Evolutionary conservation across 2,888 invertebrate genomes (phyloP).

Genomic region (Piscicola geometra): DNA sequence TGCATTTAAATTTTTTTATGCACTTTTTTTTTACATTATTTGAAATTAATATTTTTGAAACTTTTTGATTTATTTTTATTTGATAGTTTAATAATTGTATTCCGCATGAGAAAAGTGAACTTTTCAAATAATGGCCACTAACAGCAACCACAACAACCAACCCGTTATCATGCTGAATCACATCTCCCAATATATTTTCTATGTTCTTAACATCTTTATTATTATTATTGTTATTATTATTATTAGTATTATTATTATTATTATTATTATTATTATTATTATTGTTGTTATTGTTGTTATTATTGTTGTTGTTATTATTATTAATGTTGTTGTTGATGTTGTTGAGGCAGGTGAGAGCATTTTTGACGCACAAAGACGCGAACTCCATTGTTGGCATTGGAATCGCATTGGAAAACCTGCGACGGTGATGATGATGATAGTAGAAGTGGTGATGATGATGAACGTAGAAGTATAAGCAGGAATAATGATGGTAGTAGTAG

Average conservation of each 20-base stretch:
- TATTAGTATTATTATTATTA: constrained; percentile 44
- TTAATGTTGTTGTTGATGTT: constrained; percentile 45
- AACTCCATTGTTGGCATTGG: constrained; percentile 83
- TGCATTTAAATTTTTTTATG: too few species aligned
- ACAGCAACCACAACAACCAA: too few species aligned
- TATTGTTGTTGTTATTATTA: not conserved
- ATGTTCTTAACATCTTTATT: too few species aligned
- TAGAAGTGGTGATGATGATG: not conserved
- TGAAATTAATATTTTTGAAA: too few species aligned
- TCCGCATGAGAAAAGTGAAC: too few species aligned
- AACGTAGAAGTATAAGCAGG: not conserved
- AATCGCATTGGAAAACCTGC: constrained; percentile 69
- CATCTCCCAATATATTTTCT: too few species aligned
- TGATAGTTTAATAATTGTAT: too few species aligned
- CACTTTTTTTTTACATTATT: too few species aligned
- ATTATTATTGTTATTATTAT: not conserved
- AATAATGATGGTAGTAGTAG: not conserved
- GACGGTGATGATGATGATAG: not conserved
- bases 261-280: not conserved
- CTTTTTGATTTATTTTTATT: too few species aligned
- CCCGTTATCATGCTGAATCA: too few species aligned
- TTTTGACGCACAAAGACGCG: constrained; percentile 78
- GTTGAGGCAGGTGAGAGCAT: constrained; percentile 63
- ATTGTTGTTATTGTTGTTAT: too few species aligned
- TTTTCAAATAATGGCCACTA: too few species aligned